These are phyloP conservation scores for Chironomus riparius DNA, from an alignment of 2,888 invertebrate species.

Conservation along the genomic window DNA sequence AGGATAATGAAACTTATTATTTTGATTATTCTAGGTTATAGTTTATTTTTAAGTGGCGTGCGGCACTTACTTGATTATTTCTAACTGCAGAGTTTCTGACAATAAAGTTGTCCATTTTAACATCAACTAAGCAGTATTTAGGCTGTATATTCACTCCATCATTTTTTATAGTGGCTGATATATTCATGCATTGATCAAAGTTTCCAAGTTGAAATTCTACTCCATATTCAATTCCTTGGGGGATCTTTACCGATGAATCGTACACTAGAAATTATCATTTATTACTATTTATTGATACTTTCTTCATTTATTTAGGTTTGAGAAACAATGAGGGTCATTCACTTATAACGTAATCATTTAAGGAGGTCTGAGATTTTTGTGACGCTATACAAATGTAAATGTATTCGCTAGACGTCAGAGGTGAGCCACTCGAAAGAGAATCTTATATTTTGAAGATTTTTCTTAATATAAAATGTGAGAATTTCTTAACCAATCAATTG, in stretches of 20 bases:
- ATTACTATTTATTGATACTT: no score
- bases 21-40: neutral
- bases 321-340: no score
- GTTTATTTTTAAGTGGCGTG: neutral
- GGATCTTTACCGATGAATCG: slow-evolving; percentile 61
- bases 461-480: no score
- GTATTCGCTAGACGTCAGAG: no score
- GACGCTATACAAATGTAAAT: no score
- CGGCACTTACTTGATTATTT: slow-evolving; percentile 28
- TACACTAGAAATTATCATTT: slow-evolving; percentile 49
- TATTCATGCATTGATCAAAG: slow-evolving; percentile 59
- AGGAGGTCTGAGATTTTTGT: no score
- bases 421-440: no score
- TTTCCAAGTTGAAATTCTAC: slow-evolving; percentile 62
- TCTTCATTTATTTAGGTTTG: no score
- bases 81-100: slow-evolving; percentile 28
- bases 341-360: no score
- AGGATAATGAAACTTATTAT: neutral
- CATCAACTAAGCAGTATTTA: slow-evolving; percentile 58
- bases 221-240: slow-evolving; percentile 57
- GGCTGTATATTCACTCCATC: slow-evolving; percentile 30
- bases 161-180: slow-evolving; percentile 30
- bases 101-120: slow-evolving; percentile 38
- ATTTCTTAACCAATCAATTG: no score
- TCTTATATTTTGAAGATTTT: no score